Conservation (phyloP, 1,140 invertebrate genomes). For the Periplaneta americana region DNA sequence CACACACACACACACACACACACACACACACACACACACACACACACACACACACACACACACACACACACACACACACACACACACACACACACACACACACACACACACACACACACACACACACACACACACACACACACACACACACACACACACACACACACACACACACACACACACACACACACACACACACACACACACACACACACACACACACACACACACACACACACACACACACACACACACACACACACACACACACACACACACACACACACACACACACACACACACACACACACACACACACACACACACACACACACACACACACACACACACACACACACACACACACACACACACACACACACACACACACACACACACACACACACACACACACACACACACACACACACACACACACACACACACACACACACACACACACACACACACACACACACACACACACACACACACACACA, state of each 20-base stretch:
- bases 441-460: conserved; percentile 31
- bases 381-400: conserved; percentile 31
- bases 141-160: conserved; percentile 23
- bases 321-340: conserved; percentile 31
- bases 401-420: conserved; percentile 31
- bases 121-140: conserved; percentile 20
- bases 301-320: conserved; percentile 31
- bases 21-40: not conserved
- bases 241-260: conserved; percentile 31
- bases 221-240: conserved; percentile 31
- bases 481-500: conserved; percentile 30
- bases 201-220: conserved; percentile 31
- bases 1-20: not conserved
- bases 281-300: conserved; percentile 31
- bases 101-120: conserved; percentile 28
- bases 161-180: conserved; percentile 31
- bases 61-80: not conserved
- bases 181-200: conserved; percentile 31
- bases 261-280: conserved; percentile 31
- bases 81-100: not conserved
- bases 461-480: conserved; percentile 31
- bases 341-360: conserved; percentile 31
- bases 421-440: conserved; percentile 31
- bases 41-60: not conserved
- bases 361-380: conserved; percentile 31